phyloP scores from a whole-genome alignment of 2,113 vertebrate genomes.

The Pelecanoides urinatrix region DNA sequence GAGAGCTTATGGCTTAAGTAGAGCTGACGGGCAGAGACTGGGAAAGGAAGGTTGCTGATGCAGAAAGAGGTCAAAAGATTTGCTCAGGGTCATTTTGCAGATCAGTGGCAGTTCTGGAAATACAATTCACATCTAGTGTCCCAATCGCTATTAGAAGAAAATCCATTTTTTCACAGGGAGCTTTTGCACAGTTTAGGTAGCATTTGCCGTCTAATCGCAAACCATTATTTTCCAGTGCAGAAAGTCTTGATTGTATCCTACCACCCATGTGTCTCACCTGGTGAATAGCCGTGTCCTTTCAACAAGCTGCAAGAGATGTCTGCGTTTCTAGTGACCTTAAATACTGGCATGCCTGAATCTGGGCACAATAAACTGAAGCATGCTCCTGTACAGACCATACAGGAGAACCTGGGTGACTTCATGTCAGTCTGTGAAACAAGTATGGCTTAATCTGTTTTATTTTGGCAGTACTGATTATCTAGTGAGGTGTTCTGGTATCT shows the following conservation, averaged over 20 bases:
- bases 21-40: not conserved
- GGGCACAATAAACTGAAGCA: accelerated
- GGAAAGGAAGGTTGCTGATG: not conserved
- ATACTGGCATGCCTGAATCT: not conserved
- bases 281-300: not conserved
- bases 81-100: not conserved
- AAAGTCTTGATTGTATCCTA: not conserved
- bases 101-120: not conserved
- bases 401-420: not conserved
- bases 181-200: not conserved
- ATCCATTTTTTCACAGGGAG: not conserved
- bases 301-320: not conserved
- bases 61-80: not conserved
- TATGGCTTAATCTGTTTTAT: accelerated
- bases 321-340: not conserved
- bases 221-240: not conserved
- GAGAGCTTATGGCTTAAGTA: not conserved
- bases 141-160: not conserved
- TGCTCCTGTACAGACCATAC: accelerated
- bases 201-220: not conserved
- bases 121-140: not conserved
- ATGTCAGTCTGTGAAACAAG: not conserved
- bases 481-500: accelerated
- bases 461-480: not conserved
- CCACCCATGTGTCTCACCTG: not conserved